phyloP scores from a whole-genome alignment of 2,888 invertebrate genomes.

The Spicauda simplicius region DNA sequence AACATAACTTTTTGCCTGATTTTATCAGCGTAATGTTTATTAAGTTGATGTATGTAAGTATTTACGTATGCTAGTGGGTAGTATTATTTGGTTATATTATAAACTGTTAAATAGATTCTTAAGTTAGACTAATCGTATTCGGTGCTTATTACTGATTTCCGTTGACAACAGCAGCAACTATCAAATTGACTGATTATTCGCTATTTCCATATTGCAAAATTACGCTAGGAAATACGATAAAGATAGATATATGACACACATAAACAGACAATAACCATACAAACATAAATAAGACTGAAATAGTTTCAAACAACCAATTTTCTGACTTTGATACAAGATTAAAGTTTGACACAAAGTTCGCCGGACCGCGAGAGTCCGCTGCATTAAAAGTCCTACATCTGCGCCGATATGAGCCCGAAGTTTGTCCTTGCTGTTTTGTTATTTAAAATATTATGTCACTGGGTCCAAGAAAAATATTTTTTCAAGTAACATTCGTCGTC shows the following conservation, averaged over 20 bases:
- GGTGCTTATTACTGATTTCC: no score
- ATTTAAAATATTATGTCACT: not conserved
- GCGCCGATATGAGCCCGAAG: not conserved
- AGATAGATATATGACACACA: not conserved
- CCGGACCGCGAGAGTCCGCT: slow-evolving; percentile 1
- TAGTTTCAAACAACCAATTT: slow-evolving; percentile 8
- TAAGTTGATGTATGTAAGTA: no score
- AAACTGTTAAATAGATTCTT: no score
- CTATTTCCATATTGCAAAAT: no score
- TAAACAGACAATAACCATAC: not conserved
- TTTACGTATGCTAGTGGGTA: no score
- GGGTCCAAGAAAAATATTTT: not conserved
- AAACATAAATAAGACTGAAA: not conserved
- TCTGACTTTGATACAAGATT: slow-evolving; percentile 3
- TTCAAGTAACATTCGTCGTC: no score
- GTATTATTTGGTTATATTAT: no score
- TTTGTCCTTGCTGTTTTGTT: slow-evolving; percentile 2
- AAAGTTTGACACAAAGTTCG: slow-evolving; percentile 4
- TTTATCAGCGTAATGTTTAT: no score
- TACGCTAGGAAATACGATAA: no score
- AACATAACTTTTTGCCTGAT: not conserved
- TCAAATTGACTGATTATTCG: no score
- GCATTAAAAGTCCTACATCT: slow-evolving; percentile 7
- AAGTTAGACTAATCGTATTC: no score
- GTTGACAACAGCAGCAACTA: no score